Evolutionary conservation across 2,888 invertebrate genomes (phyloP).

Genomic region (Petrolisthes manimaculis): DNA sequence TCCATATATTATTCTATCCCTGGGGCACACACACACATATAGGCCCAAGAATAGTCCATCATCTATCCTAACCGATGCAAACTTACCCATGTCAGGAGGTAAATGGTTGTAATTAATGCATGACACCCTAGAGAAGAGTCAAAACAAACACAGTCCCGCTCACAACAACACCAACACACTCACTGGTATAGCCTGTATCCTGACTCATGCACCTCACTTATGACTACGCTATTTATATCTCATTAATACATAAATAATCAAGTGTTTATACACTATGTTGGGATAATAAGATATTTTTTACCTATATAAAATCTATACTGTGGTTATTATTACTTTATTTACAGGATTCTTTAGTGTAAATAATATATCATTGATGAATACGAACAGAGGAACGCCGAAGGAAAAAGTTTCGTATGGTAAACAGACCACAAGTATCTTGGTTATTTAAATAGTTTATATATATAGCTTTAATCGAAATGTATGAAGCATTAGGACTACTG

Average conservation of each 20-base stretch:
- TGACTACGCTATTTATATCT: not conserved
- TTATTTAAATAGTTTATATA: not conserved
- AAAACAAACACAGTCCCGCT: not conserved
- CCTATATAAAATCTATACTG: not conserved
- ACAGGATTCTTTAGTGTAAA: not conserved
- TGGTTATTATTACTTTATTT: not conserved
- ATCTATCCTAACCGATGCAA: not conserved
- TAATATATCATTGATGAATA: slow-evolving; percentile 12
- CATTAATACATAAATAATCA: not conserved
- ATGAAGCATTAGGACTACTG: no score
- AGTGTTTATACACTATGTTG: no score
- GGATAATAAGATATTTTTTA: not conserved
- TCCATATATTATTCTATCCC: not conserved
- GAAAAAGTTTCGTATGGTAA: slow-evolving; percentile 52
- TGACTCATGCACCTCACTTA: not conserved
- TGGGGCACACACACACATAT: not conserved
- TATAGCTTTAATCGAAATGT: not conserved
- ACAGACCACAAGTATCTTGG: not conserved
- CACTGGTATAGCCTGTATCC: slow-evolving; percentile 34
- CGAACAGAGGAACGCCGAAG: slow-evolving; percentile 49
- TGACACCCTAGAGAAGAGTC: slow-evolving; percentile 26
- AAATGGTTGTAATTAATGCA: slow-evolving; percentile 34
- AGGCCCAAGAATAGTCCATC: no score
- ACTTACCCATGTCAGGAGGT: slow-evolving; percentile 46
- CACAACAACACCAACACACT: slow-evolving; percentile 5